A percentile compares a stretch with the other conserved stretches of the same genome.
Evolutionary conservation across 1,140 invertebrate genomes (phyloP).

Genomic region (Drosophila paulistorum): DNA sequence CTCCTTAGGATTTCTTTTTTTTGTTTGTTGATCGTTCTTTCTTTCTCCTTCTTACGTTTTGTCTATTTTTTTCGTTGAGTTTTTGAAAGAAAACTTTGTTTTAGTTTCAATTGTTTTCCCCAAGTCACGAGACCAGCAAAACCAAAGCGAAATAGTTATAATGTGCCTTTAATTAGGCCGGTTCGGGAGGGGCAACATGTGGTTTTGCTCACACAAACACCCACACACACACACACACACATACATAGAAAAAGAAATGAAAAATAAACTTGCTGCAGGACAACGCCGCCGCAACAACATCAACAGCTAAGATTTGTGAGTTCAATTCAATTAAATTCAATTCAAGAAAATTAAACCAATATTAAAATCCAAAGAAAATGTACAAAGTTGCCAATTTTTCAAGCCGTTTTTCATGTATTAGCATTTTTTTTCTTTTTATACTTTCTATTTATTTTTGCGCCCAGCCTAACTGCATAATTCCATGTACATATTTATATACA

Average conservation of each 20-base stretch:
- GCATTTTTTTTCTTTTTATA: slow-evolving; percentile 2
- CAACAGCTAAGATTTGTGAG: slow-evolving; percentile 66
- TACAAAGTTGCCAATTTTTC: slow-evolving; percentile 39
- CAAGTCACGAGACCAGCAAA: slow-evolving; percentile 1
- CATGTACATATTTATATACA: slow-evolving; percentile 15
- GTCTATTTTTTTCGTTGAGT: neutral
- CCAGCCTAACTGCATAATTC: slow-evolving; percentile 60
- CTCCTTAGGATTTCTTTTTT: neutral
- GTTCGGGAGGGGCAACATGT: slow-evolving; percentile 67
- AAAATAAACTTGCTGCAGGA: slow-evolving; percentile 47
- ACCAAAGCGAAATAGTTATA: slow-evolving; percentile 9
- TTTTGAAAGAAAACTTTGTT: slow-evolving; percentile 10
- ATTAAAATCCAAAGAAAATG: slow-evolving; percentile 50
- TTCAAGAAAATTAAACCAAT: slow-evolving; percentile 7
- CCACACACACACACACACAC: slow-evolving; percentile 31
- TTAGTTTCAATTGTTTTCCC: slow-evolving; percentile 3
- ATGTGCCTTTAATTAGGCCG: slow-evolving; percentile 12
- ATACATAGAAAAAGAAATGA: neutral
- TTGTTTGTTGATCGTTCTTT: neutral
- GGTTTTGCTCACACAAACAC: slow-evolving; percentile 46
- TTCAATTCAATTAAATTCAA: slow-evolving; percentile 27
- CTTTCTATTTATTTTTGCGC: slow-evolving; percentile 36
- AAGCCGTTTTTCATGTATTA: slow-evolving; percentile 54
- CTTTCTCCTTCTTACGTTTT: neutral
- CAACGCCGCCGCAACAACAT: slow-evolving; percentile 52